phyloP scores from a whole-genome alignment of 2,888 invertebrate species.

The Agrotis clavis region DNA sequence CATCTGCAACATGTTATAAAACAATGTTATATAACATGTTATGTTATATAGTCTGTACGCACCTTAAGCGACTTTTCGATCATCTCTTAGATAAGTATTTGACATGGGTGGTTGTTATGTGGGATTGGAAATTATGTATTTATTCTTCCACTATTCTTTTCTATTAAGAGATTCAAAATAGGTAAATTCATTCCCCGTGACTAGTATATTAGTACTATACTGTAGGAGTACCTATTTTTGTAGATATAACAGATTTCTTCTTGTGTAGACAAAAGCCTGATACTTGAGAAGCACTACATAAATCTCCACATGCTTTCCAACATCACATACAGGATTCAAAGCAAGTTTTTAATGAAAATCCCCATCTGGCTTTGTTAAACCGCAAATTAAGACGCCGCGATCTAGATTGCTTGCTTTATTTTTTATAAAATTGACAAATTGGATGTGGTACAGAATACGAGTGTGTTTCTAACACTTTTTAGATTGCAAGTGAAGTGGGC shows the following conservation, averaged over 20 bases:
- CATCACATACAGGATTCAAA: conserved; percentile 43
- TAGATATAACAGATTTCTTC: neutral
- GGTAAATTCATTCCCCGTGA: no score
- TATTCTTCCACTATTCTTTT: no score
- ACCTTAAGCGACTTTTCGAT: neutral
- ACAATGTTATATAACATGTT: no score
- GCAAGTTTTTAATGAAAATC: conserved; percentile 55
- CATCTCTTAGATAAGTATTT: neutral
- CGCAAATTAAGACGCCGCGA: conserved; percentile 60
- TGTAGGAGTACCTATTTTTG: neutral
- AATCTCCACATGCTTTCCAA: conserved; percentile 33
- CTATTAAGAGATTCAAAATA: no score
- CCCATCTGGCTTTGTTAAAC: conserved; percentile 60
- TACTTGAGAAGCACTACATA: conserved; percentile 28
- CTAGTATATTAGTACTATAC: no score
- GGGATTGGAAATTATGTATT: no score
- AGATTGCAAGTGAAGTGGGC: conserved; percentile 32
- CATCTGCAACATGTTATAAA: no score
- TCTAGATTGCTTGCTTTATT: conserved; percentile 59
- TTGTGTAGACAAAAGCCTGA: neutral
- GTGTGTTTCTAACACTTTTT: conserved; percentile 26
- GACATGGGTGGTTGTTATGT: neutral
- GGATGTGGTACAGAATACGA: conserved; percentile 37
- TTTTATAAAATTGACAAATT: conserved; percentile 59
- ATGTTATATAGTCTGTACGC: no score